Evolutionary conservation across 2,888 invertebrate species (phyloP).

Genomic region (Drosophila mayaguana): DNA sequence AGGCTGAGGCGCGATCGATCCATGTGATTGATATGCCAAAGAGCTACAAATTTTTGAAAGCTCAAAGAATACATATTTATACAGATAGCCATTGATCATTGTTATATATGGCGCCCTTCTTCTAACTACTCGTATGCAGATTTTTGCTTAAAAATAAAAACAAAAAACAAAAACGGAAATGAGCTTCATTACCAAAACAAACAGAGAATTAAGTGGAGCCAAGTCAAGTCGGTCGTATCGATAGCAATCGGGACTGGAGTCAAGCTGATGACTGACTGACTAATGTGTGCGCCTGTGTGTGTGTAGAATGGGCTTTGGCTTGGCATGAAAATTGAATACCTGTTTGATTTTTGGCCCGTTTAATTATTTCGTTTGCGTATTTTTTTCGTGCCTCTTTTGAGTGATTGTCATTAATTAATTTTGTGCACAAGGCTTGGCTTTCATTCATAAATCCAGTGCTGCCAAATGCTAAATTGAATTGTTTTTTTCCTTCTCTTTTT

Average conservation of each 20-base stretch:
- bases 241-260: slow-evolving; percentile 38
- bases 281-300: slow-evolving; percentile 54
- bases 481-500: slow-evolving; percentile 51
- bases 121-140: slow-evolving; percentile 54
- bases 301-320: slow-evolving; percentile 51
- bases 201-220: slow-evolving; percentile 67
- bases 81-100: neutral
- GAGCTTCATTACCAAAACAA: slow-evolving; percentile 84
- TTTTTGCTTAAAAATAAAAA: slow-evolving; percentile 70
- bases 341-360: slow-evolving; percentile 64
- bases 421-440: slow-evolving; percentile 57
- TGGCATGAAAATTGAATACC: slow-evolving; percentile 69
- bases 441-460: slow-evolving; percentile 73
- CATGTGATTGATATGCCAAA: slow-evolving; percentile 63
- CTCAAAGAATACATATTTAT: neutral
- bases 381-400: slow-evolving; percentile 72
- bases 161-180: slow-evolving; percentile 83
- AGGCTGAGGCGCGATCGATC: slow-evolving; percentile 49
- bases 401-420: slow-evolving; percentile 82
- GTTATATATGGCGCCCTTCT: slow-evolving; percentile 24
- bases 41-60: neutral
- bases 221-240: slow-evolving; percentile 33
- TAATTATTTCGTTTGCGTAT: slow-evolving; percentile 82
- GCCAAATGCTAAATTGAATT: slow-evolving; percentile 76
- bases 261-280: slow-evolving; percentile 56